Evolutionary conservation across 2,113 vertebrate species (phyloP).

Genomic region (Rousettus leschenaultii): DNA sequence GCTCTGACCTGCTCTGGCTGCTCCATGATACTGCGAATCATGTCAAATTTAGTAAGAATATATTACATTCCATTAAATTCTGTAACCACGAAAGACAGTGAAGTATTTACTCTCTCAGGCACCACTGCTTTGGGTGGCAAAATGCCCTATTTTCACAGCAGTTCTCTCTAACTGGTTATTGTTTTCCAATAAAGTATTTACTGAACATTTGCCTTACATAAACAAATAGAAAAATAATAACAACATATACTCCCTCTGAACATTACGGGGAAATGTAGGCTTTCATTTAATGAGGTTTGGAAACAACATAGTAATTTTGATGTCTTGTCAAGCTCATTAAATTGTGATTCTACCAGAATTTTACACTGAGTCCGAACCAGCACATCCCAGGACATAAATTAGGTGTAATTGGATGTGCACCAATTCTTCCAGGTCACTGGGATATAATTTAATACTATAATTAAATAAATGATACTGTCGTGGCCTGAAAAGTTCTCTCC

Average conservation of each 20-base stretch:
- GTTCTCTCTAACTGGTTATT: not conserved
- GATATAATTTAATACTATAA: constrained; percentile 56
- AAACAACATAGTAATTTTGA: constrained; percentile 64
- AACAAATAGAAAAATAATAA: constrained; percentile 62
- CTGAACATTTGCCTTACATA: constrained; percentile 39
- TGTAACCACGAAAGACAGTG: not conserved
- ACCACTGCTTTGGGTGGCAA: not conserved
- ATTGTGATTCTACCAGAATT: constrained; percentile 52
- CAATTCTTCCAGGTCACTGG: constrained; percentile 58
- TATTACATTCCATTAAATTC: not conserved
- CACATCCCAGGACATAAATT: constrained; percentile 60
- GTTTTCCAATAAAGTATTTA: constrained; percentile 14
- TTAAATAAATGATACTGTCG: constrained; percentile 50
- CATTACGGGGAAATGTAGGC: constrained; percentile 40
- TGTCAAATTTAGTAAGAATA: not conserved
- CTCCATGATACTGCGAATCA: not conserved
- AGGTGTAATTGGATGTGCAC: constrained; percentile 62
- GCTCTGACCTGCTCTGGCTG: not conserved
- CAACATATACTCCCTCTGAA: constrained; percentile 32
- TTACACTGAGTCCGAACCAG: constrained; percentile 44
- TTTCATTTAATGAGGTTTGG: constrained; percentile 60
- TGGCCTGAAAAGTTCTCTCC: constrained; percentile 43
- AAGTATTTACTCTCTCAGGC: not conserved
- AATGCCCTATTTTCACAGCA: not conserved
- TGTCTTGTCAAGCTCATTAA: constrained; percentile 67